Conservation (phyloP, 1,140 invertebrate genomes). For the Aphis craccivora region DNA sequence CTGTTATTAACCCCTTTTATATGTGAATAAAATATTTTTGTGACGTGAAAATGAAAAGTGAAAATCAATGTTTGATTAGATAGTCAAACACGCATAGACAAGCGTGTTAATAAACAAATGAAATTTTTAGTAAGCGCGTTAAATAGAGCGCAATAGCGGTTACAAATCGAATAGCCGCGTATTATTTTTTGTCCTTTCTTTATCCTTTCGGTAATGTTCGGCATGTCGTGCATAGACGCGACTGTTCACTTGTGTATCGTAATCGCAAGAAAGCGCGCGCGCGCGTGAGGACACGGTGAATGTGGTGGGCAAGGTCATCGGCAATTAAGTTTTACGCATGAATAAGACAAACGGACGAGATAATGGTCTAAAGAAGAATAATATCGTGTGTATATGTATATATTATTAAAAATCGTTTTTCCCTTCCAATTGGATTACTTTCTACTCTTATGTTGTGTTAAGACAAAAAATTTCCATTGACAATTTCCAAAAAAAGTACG, state of each 20-base stretch:
- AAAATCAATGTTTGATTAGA: conserved; percentile 33
- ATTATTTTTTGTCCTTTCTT: conserved; percentile 24
- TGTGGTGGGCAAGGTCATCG: conserved; percentile 46
- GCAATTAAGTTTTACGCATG: conserved; percentile 52
- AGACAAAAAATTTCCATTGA: background rate
- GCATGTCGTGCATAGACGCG: conserved; percentile 29
- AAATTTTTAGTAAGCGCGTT: conserved; percentile 42
- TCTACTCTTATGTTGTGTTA: conserved; percentile 8
- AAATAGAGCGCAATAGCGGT: conserved; percentile 52
- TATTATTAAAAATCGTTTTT: conserved; percentile 49
- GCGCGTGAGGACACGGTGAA: conserved; percentile 1
- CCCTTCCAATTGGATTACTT: conserved; percentile 35
- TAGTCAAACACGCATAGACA: background rate
- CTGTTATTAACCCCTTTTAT: background rate
- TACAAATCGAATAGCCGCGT: conserved; percentile 41
- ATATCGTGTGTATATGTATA: background rate
- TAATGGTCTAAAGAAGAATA: conserved; percentile 45
- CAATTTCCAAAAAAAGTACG: conserved; percentile 18
- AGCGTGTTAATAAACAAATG: conserved; percentile 43
- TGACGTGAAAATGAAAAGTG: conserved; percentile 54
- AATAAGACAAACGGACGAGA: conserved; percentile 44
- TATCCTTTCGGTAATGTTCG: conserved; percentile 46
- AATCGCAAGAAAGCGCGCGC: conserved; percentile 47
- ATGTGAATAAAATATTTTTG: background rate
- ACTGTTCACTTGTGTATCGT: conserved; percentile 6